Base-by-base conservation (phyloP, 23 tunicate genomes). In the Styela plicata region DNA sequence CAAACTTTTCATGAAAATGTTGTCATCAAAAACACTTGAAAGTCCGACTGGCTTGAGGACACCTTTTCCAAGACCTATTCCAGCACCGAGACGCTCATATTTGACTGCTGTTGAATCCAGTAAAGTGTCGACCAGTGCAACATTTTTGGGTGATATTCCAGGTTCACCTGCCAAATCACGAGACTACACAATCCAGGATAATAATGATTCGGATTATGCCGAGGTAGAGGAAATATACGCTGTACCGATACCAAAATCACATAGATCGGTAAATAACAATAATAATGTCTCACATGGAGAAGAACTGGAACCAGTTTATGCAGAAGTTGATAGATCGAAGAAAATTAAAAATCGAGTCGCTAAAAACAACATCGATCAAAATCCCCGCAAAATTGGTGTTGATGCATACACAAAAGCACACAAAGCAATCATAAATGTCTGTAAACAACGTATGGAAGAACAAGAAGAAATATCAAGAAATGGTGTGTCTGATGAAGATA, bases 21-120 rank as follows among this genome's bases (percentile, higher is more conserved):
- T 53, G 19, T 25, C 19, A 7, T 24, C 57, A 74, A 44, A 44
- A 44, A 44, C 57, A 44, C 57, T 44, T 5, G 78, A 34, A 74
- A 53, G 82, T 32, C 24, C 57, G 13, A 44, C 57, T 44, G 57
- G 57, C n/a, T 27, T 63, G 78, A 70, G 23, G 22, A 21, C 73
- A 36, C 83, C 31, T 2, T 0, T 36, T 20, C 52, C 78, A 31
- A 79, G 69, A 31, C 82, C 93, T 3, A 63, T 63, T 57, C 87
- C 93, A 24, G 64, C 84, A 32, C 93, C 93, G 2, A 78, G 93
- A 79, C 74, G 87, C 65, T 89, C 94, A 25, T 84, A 89, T 66
- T 67, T 89, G 21, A 80, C 88, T 18, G 94, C 94, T 3, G 85
- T 84, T n/a, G 94, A 89, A 32, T 76, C 86, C 33, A 74, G 65